These are phyloP conservation scores for Chamaea fasciata DNA, from an alignment of 2,113 vertebrate genomes.

Conservation along the genomic window DNA sequence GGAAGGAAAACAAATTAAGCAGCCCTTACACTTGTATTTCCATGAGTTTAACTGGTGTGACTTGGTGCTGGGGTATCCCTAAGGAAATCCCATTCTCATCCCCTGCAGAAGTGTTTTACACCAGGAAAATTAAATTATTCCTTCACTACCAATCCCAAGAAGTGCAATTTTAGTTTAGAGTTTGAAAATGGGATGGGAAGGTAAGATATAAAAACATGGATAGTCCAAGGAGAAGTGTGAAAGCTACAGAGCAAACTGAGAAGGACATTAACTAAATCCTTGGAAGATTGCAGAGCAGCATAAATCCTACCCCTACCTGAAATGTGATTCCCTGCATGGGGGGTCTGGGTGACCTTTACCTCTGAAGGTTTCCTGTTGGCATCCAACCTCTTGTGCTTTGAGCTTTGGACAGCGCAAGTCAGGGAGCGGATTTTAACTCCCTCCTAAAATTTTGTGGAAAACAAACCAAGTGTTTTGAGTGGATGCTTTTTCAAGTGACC, in stretches of 20 bases:
- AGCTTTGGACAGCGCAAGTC: background rate
- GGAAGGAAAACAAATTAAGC: background rate
- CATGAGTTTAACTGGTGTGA: background rate
- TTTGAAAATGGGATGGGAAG: background rate
- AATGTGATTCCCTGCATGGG: constrained; percentile 13
- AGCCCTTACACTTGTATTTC: background rate
- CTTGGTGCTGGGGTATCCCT: background rate
- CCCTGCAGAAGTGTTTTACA: background rate
- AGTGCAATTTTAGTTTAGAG: background rate
- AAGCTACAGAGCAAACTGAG: background rate
- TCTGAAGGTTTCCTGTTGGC: background rate
- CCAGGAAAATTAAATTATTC: background rate
- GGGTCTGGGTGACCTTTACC: constrained; percentile 4
- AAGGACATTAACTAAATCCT: background rate
- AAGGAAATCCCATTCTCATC: background rate
- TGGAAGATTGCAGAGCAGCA: background rate
- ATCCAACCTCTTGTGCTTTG: background rate
- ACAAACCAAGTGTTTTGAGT: background rate
- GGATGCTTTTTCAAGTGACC: background rate
- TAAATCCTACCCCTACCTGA: background rate
- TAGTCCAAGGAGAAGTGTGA: background rate
- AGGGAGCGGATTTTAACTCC: background rate
- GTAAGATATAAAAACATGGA: background rate
- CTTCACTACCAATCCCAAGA: background rate
- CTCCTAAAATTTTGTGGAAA: background rate